Conservation (phyloP, 1,140 invertebrate genomes). For the Pomacea maculata region DNA sequence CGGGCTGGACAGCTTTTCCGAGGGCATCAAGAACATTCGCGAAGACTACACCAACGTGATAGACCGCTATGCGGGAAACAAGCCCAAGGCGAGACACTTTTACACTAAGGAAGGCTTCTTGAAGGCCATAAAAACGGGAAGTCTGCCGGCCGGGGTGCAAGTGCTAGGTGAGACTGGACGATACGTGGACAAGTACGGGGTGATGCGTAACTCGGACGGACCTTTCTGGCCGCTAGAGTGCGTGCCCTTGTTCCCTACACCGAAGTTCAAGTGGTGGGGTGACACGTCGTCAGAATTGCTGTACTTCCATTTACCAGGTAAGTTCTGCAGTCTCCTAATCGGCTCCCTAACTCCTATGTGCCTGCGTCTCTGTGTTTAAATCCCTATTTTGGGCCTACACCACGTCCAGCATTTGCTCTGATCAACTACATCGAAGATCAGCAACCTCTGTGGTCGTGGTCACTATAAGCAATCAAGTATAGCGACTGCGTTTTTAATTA, state of each 20-base stretch:
- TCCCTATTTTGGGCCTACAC: too few species aligned
- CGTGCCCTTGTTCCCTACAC: constrained; percentile 56
- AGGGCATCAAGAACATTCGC: constrained; percentile 48
- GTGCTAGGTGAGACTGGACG: constrained; percentile 47
- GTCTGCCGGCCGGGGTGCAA: constrained; percentile 49
- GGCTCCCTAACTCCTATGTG: background rate
- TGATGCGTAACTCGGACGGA: constrained; percentile 54
- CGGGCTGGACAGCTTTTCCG: constrained; percentile 51
- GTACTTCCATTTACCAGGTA: constrained; percentile 41
- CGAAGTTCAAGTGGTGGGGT: constrained; percentile 47
- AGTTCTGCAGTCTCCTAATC: constrained; percentile 19
- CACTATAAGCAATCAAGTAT: too few species aligned
- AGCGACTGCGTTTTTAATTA: too few species aligned
- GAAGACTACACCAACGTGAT: constrained; percentile 21
- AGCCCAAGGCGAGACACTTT: constrained; percentile 44
- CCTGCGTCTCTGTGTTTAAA: background rate
- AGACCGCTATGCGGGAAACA: constrained; percentile 13
- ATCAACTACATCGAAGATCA: too few species aligned
- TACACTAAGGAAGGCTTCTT: constrained; percentile 59
- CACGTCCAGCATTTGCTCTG: too few species aligned
- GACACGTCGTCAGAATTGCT: constrained; percentile 40
- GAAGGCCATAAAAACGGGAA: constrained; percentile 48
- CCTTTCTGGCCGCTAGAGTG: constrained; percentile 62
- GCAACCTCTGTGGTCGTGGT: too few species aligned
- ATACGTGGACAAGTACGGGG: constrained; percentile 60